Percentiles rank a stretch among this genome's conserved stretches.
Evolutionary conservation across 2,888 invertebrate species (phyloP).

Genomic region (Acanthosepion esculentum): DNA sequence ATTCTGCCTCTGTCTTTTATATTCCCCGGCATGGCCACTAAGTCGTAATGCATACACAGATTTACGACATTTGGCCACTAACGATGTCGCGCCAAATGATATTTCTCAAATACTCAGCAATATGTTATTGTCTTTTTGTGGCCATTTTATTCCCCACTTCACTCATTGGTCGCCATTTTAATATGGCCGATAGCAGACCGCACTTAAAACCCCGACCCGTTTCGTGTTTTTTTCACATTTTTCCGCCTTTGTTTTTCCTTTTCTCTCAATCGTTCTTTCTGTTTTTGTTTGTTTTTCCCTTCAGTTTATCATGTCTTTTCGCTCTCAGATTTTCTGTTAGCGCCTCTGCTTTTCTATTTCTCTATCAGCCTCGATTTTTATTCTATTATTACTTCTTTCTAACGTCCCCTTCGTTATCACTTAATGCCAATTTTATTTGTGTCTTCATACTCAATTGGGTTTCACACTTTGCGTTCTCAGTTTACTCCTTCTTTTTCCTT

Average conservation of each 20-base stretch:
- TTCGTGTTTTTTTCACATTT: not conserved
- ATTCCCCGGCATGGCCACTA: not conserved
- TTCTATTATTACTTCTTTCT: not conserved
- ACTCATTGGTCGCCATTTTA: not conserved
- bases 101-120: slow-evolving; percentile 6
- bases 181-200: not conserved
- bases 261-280: no score
- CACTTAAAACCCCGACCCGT: not conserved
- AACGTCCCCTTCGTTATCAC: no score
- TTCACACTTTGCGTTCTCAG: no score
- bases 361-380: not conserved
- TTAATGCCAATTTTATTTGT: no score
- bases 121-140: slow-evolving; percentile 6
- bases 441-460: no score
- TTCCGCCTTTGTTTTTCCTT: no score
- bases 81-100: slow-evolving; percentile 16
- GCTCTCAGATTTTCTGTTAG: not conserved
- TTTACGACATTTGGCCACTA: not conserved
- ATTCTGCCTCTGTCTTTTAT: not conserved
- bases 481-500: no score
- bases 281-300: not conserved
- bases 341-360: not conserved
- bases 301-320: not conserved
- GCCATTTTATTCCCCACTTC: not conserved
- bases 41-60: not conserved